Evolutionary conservation across 2,888 invertebrate species (phyloP).

Genomic region (Drosophila kambysellisi): DNA sequence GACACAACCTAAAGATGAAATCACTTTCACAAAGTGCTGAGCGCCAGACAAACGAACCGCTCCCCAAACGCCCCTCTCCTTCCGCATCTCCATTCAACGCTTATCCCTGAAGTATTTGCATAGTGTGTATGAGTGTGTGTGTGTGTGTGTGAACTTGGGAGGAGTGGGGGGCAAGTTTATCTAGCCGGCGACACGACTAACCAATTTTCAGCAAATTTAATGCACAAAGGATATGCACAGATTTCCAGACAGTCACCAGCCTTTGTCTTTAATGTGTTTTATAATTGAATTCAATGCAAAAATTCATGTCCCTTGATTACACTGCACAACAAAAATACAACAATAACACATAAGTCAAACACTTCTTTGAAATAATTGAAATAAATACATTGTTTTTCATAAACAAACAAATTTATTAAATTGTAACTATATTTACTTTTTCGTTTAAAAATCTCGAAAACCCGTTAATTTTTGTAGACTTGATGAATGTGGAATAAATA

Average conservation of each 20-base stretch:
- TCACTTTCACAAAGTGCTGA: slow-evolving; percentile 75
- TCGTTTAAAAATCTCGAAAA: too few species aligned
- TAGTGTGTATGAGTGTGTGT: slow-evolving; percentile 8
- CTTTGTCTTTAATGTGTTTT: slow-evolving; percentile 63
- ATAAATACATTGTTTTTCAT: neutral
- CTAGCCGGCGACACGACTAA: slow-evolving; percentile 75
- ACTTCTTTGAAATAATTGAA: neutral
- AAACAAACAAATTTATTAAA: too few species aligned
- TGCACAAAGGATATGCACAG: slow-evolving; percentile 67
- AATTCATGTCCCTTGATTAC: slow-evolving; percentile 52
- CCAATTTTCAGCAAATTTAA: slow-evolving; percentile 82
- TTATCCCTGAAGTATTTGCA: slow-evolving; percentile 59
- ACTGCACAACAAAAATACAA: slow-evolving; percentile 36
- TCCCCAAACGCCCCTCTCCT: neutral
- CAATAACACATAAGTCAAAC: neutral
- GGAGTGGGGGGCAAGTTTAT: slow-evolving; percentile 62
- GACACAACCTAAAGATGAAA: slow-evolving; percentile 50
- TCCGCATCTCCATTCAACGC: slow-evolving; percentile 38
- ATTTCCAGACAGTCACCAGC: slow-evolving; percentile 54
- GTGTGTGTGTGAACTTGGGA: neutral
- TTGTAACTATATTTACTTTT: too few species aligned
- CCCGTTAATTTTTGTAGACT: neutral
- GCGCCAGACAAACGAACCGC: slow-evolving; percentile 32
- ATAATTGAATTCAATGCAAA: slow-evolving; percentile 79
- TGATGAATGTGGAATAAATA: neutral